Conservation (phyloP, 2,888 invertebrate species). For the Copidosoma aretas region DNA sequence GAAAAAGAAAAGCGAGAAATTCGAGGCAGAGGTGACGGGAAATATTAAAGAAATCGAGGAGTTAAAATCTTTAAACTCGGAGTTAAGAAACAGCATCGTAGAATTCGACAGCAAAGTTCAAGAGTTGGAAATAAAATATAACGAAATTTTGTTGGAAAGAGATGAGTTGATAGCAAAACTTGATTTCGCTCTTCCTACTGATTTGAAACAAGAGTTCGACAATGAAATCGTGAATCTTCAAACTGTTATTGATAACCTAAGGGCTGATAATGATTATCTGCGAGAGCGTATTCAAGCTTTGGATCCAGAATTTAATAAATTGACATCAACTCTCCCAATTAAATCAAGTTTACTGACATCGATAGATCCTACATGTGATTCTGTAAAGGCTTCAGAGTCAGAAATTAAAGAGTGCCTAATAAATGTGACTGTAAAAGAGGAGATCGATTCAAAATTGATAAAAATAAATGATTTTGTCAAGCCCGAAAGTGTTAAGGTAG, state of each 20-base stretch:
- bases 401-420: neutral
- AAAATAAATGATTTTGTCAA: conserved; percentile 15
- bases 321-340: conserved; percentile 8
- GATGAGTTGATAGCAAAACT: conserved; percentile 30
- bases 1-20: neutral
- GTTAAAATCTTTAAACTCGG: conserved; percentile 14
- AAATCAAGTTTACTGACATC: neutral
- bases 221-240: conserved; percentile 5
- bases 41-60: conserved; percentile 21
- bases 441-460: neutral
- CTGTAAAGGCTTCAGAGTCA: neutral
- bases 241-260: conserved; percentile 7
- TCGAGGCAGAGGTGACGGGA: conserved; percentile 2
- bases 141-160: conserved; percentile 25
- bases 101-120: conserved; percentile 19
- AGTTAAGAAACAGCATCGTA: conserved; percentile 15
- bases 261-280: conserved; percentile 19
- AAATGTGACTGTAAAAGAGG: conserved; percentile 1
- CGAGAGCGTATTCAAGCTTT: neutral
- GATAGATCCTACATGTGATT: neutral
- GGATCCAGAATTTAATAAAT: conserved; percentile 11
- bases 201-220: conserved; percentile 12
- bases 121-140: conserved; percentile 26
- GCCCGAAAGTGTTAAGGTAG: neutral
- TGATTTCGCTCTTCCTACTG: conserved; percentile 1